Conservation (phyloP, 2,113 vertebrate genomes). For the Campylorhamphus procurvoides region DNA sequence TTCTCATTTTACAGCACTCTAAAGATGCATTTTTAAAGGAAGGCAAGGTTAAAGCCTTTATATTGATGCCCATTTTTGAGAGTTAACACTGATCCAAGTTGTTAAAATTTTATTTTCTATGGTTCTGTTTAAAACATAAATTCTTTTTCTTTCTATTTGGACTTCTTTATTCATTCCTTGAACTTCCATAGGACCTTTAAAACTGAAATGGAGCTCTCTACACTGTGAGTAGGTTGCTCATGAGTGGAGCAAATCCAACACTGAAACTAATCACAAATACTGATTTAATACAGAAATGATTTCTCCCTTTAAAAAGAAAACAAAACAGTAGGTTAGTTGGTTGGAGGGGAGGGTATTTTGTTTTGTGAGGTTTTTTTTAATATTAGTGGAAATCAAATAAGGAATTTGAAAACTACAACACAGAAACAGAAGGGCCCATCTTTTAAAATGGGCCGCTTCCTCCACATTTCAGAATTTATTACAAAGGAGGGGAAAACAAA, state of each 20-base stretch:
- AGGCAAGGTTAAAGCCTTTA: neutral
- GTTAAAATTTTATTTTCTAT: neutral
- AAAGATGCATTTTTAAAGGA: neutral
- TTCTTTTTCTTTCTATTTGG: neutral
- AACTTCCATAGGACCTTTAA: neutral
- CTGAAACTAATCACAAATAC: neutral
- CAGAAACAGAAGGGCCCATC: neutral
- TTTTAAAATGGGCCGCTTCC: neutral
- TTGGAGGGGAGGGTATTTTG: neutral
- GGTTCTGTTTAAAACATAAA: neutral
- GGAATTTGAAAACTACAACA: neutral
- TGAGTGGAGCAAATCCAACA: neutral
- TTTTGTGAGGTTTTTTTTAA: neutral
- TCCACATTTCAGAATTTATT: neutral
- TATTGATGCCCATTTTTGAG: neutral
- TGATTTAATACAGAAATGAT: neutral
- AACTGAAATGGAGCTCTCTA: neutral
- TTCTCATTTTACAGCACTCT: neutral
- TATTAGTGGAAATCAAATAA: neutral
- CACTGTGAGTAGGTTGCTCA: neutral
- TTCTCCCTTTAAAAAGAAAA: neutral
- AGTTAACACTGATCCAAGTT: neutral
- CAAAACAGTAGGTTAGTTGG: neutral
- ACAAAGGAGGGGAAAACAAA: accelerated
- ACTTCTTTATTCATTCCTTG: neutral